Evolutionary conservation across 2,888 invertebrate species (phyloP).

Genomic region (Nebria brevicollis): DNA sequence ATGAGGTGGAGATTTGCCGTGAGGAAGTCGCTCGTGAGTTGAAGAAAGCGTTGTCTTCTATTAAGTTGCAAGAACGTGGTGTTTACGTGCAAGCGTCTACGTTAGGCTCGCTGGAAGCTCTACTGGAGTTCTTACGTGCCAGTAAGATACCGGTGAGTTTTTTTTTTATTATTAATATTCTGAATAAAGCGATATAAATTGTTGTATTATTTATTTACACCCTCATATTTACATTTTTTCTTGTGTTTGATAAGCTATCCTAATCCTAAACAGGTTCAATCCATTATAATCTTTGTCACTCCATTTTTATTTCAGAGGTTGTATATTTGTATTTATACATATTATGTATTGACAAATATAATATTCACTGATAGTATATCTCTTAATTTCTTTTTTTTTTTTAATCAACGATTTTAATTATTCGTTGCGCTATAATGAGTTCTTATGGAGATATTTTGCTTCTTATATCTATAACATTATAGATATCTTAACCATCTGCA

Average conservation of each 20-base stretch:
- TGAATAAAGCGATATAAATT: background rate
- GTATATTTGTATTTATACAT: no score
- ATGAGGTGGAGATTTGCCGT: constrained; percentile 88
- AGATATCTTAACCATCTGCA: no score
- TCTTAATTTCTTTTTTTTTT: no score
- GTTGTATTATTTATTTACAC: background rate
- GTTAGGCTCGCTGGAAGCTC: constrained; percentile 96
- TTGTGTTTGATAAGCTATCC: background rate
- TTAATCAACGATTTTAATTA: no score
- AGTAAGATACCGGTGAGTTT: constrained; percentile 92
- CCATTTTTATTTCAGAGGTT: no score
- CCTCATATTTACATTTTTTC: background rate
- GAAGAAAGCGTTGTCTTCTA: constrained; percentile 88
- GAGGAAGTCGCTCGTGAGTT: constrained; percentile 91
- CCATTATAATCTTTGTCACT: no score
- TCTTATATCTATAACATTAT: no score
- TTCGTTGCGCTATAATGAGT: no score
- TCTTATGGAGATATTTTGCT: no score
- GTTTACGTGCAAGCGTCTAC: constrained; percentile 99
- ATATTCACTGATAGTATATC: no score
- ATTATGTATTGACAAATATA: no score
- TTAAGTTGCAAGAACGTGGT: constrained; percentile 90
- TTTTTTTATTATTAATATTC: background rate
- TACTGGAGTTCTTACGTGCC: constrained; percentile 89
- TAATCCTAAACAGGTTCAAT: background rate